phyloP scores from a whole-genome alignment of 2,113 vertebrate genomes.

The Pseudorasbora parva region DNA sequence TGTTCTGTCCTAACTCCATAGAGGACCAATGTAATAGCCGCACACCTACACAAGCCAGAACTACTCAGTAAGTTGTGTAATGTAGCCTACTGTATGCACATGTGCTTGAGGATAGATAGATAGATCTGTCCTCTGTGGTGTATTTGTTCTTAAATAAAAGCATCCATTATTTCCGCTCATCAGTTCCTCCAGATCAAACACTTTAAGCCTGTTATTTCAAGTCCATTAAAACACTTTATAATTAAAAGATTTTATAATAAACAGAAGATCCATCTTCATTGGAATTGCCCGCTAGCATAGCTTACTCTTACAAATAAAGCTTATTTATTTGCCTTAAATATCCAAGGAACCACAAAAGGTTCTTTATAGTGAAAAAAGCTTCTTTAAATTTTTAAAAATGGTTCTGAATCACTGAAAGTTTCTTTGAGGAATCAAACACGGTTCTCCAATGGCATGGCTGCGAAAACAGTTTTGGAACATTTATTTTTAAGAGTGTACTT shows the following conservation, averaged over 20 bases:
- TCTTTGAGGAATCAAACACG: too few species aligned
- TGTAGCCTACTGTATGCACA: background rate
- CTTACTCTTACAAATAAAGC: too few species aligned
- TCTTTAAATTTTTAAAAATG: too few species aligned
- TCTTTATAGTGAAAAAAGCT: too few species aligned
- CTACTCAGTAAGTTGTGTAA: slow-evolving; percentile 7
- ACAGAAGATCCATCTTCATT: background rate
- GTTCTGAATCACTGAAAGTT: too few species aligned
- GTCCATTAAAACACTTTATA: background rate
- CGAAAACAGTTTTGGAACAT: too few species aligned
- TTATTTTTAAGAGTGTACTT: background rate
- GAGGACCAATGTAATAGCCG: slow-evolving; percentile 11
- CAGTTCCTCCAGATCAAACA: background rate
- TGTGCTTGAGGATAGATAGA: slow-evolving; percentile 18
- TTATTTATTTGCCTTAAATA: too few species aligned
- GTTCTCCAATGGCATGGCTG: too few species aligned
- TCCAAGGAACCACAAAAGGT: too few species aligned
- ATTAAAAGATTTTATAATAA: background rate
- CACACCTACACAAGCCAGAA: slow-evolving; percentile 32
- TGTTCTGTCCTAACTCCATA: background rate
- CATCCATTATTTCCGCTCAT: background rate
- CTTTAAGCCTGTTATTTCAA: background rate
- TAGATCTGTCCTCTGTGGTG: background rate
- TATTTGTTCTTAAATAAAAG: background rate
- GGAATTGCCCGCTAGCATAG: too few species aligned